phyloP scores from a whole-genome alignment of 2,113 vertebrate species.

The Rissa tridactyla region DNA sequence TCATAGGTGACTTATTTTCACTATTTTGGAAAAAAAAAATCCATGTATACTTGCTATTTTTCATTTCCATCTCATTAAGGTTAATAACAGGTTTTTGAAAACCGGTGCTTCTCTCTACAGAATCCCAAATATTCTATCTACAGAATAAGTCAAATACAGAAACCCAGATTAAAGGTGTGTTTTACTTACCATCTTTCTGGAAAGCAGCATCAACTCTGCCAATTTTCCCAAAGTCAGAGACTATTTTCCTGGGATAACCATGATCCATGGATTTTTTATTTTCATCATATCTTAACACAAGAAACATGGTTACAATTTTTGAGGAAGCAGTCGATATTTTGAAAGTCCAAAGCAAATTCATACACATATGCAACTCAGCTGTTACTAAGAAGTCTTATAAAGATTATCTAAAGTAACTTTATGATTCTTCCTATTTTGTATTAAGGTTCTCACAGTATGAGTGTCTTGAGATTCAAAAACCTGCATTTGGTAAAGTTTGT shows the following conservation, averaged over 20 bases:
- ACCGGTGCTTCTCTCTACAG: background rate
- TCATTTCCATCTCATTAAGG: background rate
- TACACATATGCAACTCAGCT: background rate
- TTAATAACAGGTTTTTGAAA: background rate
- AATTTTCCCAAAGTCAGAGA: constrained; percentile 70
- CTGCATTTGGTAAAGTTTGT: background rate
- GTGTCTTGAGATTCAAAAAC: background rate
- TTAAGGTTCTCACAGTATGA: background rate
- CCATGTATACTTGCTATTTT: background rate
- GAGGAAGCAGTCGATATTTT: background rate
- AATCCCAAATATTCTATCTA: background rate
- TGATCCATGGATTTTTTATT: constrained; percentile 74
- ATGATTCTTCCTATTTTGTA: background rate
- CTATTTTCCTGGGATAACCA: constrained; percentile 76
- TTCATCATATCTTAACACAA: constrained; percentile 81
- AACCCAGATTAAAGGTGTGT: background rate
- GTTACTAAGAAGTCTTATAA: background rate
- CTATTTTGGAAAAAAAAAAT: background rate
- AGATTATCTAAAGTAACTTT: background rate
- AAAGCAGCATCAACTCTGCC: constrained; percentile 80
- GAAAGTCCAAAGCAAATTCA: background rate
- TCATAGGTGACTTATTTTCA: background rate
- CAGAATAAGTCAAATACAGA: background rate
- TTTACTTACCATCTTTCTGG: constrained; percentile 73
- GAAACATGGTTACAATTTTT: background rate